Conservation (phyloP, 2,888 invertebrate species). For the Drosophila diplacantha region DNA sequence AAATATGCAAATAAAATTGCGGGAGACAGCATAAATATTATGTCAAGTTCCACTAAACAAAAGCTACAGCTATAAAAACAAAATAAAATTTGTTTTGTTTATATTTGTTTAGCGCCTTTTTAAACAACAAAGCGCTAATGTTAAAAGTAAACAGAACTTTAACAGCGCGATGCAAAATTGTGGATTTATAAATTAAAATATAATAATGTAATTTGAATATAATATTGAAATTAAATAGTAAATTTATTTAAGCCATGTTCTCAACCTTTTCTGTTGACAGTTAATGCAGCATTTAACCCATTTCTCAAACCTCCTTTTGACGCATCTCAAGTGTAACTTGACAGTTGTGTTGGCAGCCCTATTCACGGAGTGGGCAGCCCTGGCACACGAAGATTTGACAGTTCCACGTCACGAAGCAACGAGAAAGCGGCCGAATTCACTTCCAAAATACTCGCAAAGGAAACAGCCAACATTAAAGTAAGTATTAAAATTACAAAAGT, state of each 20-base stretch:
- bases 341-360: neutral
- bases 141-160: neutral
- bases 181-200: neutral
- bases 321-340: neutral
- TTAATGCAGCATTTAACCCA: neutral
- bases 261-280: neutral
- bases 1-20: neutral
- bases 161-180: neutral
- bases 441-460: constrained; percentile 43
- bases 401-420: constrained; percentile 74
- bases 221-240: neutral
- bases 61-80: constrained; percentile 1
- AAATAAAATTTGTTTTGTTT: constrained; percentile 12
- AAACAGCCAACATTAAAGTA: constrained; percentile 51
- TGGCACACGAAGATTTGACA: constrained; percentile 66
- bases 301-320: neutral
- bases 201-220: too few species aligned
- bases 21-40: neutral
- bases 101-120: constrained; percentile 31
- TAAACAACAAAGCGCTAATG: constrained; percentile 2
- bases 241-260: neutral
- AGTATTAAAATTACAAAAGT: constrained; percentile 36
- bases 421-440: constrained; percentile 53
- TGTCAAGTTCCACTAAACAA: neutral
- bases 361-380: constrained; percentile 9